Conservation (phyloP, 2,888 invertebrate genomes). For the Girardia tigrina region DNA sequence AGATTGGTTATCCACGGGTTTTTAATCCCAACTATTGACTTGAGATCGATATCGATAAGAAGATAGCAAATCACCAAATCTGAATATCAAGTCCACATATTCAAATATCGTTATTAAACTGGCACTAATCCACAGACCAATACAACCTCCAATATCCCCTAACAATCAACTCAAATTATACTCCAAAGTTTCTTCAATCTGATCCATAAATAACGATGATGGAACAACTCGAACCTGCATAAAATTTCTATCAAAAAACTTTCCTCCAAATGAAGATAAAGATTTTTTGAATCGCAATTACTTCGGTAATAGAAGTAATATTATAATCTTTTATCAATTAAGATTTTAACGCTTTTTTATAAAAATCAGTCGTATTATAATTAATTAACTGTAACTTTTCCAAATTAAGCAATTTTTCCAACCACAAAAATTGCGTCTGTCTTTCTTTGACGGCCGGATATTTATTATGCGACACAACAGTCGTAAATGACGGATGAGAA, state of each 20-base stretch:
- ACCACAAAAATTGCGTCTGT: slow-evolving; percentile 33
- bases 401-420: slow-evolving; percentile 21
- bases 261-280: slow-evolving; percentile 29
- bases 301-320: too few species aligned
- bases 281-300: neutral
- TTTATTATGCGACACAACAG: slow-evolving; percentile 34
- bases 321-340: too few species aligned
- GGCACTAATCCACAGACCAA: slow-evolving; percentile 36
- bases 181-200: slow-evolving; percentile 32
- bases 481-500: slow-evolving; percentile 21
- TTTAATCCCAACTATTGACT: too few species aligned
- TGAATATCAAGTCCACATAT: slow-evolving; percentile 35
- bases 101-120: slow-evolving; percentile 36
- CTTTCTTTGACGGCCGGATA: slow-evolving; percentile 33
- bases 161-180: slow-evolving; percentile 36
- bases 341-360: slow-evolving; percentile 19
- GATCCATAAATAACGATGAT: slow-evolving; percentile 34
- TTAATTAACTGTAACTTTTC: neutral
- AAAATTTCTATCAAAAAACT: slow-evolving; percentile 36
- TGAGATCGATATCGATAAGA: too few species aligned
- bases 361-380: slow-evolving; percentile 29
- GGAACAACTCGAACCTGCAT: slow-evolving; percentile 36
- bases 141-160: slow-evolving; percentile 37
- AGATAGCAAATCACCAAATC: slow-evolving; percentile 24
- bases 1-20: too few species aligned